Conservation (phyloP, 2,888 invertebrate species). For the Perizoma affinitatum region DNA sequence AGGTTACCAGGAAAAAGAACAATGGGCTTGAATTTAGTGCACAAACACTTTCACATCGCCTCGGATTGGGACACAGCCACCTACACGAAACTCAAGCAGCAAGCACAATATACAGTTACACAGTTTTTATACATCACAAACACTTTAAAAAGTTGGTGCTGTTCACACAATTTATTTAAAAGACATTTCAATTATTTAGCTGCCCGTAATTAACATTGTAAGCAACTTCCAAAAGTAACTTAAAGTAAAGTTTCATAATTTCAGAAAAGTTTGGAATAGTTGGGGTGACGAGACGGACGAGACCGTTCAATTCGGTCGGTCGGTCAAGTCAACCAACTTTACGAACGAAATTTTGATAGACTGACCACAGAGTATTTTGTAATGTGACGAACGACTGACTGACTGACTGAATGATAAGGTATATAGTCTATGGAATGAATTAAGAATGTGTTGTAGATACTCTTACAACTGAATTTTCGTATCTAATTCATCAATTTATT, state of each 20-base stretch:
- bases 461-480: too few species aligned
- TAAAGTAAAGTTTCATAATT: slow-evolving; percentile 35
- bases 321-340: too few species aligned
- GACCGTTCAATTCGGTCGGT: too few species aligned
- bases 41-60: slow-evolving; percentile 81
- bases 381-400: too few species aligned
- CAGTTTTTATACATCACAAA: slow-evolving; percentile 48
- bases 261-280: slow-evolving; percentile 40
- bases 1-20: slow-evolving; percentile 76
- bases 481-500: too few species aligned
- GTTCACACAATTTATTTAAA: background rate
- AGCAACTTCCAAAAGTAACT: slow-evolving; percentile 42
- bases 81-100: slow-evolving; percentile 67
- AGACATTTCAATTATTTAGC: background rate
- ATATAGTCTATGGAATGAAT: too few species aligned
- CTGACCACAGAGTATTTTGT: too few species aligned
- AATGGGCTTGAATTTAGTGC: slow-evolving; percentile 82
- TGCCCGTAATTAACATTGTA: slow-evolving; percentile 28
- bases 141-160: slow-evolving; percentile 37
- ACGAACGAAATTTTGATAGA: too few species aligned
- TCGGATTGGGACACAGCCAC: slow-evolving; percentile 69
- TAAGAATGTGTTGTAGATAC: too few species aligned
- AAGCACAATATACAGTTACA: slow-evolving; percentile 71
- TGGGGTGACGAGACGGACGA: slow-evolving; percentile 51
- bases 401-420: too few species aligned